These are phyloP conservation scores for Neopipo cinnamomea DNA, from an alignment of 2,113 vertebrate genomes.

Conservation along the genomic window DNA sequence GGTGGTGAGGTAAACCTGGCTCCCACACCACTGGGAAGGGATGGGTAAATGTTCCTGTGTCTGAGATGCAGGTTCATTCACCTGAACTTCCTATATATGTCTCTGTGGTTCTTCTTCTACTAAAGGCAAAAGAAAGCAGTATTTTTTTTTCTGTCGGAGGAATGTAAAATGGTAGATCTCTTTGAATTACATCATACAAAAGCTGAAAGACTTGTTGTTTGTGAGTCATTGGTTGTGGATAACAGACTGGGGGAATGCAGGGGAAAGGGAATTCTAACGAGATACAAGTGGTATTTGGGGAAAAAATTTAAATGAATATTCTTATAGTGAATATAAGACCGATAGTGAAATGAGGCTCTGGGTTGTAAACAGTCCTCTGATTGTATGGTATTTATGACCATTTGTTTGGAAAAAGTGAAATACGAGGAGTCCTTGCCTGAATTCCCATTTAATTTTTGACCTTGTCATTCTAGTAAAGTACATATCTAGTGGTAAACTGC, in stretches of 20 bases:
- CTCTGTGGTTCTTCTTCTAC: background rate
- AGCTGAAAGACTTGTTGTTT: background rate
- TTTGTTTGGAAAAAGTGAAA: background rate
- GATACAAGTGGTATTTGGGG: background rate
- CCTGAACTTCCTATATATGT: background rate
- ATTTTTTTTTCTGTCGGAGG: fast-evolving
- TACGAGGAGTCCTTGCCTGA: background rate
- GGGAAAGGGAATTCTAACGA: background rate
- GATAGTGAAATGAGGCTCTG: background rate
- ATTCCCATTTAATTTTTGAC: background rate
- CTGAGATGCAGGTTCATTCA: background rate
- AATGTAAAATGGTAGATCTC: background rate
- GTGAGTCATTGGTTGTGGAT: background rate
- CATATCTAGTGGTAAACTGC: background rate
- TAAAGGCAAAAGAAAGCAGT: background rate
- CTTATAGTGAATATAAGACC: fast-evolving
- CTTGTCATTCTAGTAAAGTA: background rate
- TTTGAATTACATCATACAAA: background rate
- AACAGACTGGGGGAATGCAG: background rate
- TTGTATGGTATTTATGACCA: background rate
- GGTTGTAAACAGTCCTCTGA: background rate
- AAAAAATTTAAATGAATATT: background rate
- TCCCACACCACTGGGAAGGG: background rate
- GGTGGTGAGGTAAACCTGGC: background rate
- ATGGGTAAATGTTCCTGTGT: background rate